Base-by-base conservation (phyloP, 1,140 invertebrate genomes). In the Drosophila ohnishii region DNA sequence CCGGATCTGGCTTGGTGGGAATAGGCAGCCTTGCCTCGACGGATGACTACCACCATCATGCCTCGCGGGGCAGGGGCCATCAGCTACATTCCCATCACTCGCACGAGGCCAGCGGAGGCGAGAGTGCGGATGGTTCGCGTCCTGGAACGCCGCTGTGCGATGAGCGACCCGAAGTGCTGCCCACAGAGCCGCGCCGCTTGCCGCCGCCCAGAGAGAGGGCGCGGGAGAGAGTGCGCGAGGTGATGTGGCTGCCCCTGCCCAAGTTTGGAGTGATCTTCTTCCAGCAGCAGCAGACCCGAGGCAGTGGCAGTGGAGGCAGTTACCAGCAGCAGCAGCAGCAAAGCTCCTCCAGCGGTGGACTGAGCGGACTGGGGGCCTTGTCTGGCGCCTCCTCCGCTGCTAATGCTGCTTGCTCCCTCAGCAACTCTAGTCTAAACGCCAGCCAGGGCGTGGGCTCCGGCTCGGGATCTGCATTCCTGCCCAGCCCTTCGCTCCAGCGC, bases 81-180 rank as follows among this genome's bases (percentile, higher is more conserved):
- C 90, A 90, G 75, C 67, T 92, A 86, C 90, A 92, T 92, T 92
- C 91, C 76, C 91, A 92, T 90, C 90, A 92, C 56, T 92, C 91
- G 16, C 91, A 91, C 60, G 91, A 92, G 69, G 87, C 90, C 47
- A 91, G 90, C 47, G 91, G 91, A 14, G 91, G 91, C 22, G 91
- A 92, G 53, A 92, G 91, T 75, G 91, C 91, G 19, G 91, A 92
- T 39, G 94, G 94, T 45, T 96, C 95, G 4, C 92, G 96, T 58
- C 96, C 96, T 6, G 96, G 96, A 10, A 97, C 96, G 7, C 96
- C 96, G 10, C 92, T 97, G 19, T 96, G 96, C 74, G 96, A 97
- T 91, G 96, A 97, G 82, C 92, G 95, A 39, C 96, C 96, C 1
- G 96, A 97, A 81, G 95, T 95, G 77, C 92, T 94, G 61, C 96